These are phyloP conservation scores for Papilio machaon DNA, from an alignment of 1,140 invertebrate species.

Conservation along the genomic window DNA sequence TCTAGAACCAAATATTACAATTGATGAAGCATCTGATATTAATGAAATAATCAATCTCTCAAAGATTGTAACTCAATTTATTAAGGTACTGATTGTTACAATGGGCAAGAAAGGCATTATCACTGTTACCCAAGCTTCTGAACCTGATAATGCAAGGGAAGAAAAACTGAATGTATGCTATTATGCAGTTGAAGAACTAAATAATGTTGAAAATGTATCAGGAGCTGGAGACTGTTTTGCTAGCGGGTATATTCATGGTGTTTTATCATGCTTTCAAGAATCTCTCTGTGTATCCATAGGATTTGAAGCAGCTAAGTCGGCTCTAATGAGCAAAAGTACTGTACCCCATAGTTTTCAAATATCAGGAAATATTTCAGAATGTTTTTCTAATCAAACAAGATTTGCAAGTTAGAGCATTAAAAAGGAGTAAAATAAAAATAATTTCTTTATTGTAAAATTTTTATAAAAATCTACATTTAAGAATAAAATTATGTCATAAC, in stretches of 20 bases:
- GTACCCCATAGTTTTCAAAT: conserved; percentile 71
- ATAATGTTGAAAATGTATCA: conserved; percentile 83
- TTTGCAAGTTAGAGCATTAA: not conserved
- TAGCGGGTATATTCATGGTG: conserved; percentile 83
- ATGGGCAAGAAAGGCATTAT: conserved; percentile 82
- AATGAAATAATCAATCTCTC: conserved; percentile 75
- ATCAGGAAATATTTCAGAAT: not conserved
- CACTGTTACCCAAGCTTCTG: conserved; percentile 62
- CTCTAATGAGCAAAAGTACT: conserved; percentile 79
- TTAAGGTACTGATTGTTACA: conserved; percentile 80
- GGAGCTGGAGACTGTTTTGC: conserved; percentile 86
- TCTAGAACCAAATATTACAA: conserved; percentile 53
- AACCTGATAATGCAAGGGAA: conserved; percentile 34
- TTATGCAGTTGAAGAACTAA: conserved; percentile 75
- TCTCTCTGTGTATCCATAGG: conserved; percentile 81
- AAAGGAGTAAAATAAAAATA: not conserved
- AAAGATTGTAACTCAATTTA: conserved; percentile 55
- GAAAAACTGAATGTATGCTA: conserved; percentile 58
- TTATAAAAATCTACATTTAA: not conserved
- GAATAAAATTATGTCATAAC: not conserved
- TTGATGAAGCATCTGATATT: conserved; percentile 52
- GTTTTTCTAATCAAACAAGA: not conserved
- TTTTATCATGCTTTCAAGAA: conserved; percentile 76
- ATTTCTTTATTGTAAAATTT: not conserved
- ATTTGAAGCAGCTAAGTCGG: conserved; percentile 81